Percentiles rank a stretch among this genome's conserved stretches.
These are phyloP conservation scores for Hippocampus mohnikei DNA, from an alignment of 2,113 vertebrate species.

Conservation along the genomic window DNA sequence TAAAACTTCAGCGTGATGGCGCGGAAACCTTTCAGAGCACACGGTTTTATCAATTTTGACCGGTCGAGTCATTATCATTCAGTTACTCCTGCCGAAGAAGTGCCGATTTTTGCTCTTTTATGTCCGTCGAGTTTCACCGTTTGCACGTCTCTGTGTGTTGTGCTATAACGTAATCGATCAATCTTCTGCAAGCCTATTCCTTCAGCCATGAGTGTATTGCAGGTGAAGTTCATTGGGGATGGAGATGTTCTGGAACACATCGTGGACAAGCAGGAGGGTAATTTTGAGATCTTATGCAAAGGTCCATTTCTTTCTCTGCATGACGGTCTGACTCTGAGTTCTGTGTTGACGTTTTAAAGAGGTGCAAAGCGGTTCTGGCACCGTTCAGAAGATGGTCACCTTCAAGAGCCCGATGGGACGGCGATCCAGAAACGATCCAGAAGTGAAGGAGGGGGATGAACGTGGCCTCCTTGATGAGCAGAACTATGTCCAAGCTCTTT, in stretches of 20 bases:
- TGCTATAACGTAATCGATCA: background rate
- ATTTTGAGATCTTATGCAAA: background rate
- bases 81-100: background rate
- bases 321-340: background rate
- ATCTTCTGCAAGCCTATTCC: background rate
- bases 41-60: background rate
- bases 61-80: conserved; percentile 21
- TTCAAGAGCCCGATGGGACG: conserved; percentile 71
- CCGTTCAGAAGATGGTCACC: conserved; percentile 68
- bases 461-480: conserved; percentile 76
- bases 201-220: conserved; percentile 72
- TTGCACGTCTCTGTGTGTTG: background rate
- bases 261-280: conserved; percentile 84
- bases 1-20: conserved; percentile 57
- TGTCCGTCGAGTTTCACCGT: background rate
- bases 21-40: conserved; percentile 47
- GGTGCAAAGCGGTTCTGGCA: conserved; percentile 58
- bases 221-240: conserved; percentile 86
- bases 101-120: background rate
- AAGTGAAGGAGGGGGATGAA: conserved; percentile 59
- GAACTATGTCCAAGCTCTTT: conserved; percentile 80
- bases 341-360: conserved; percentile 47
- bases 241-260: conserved; percentile 89
- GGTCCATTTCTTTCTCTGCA: no score
- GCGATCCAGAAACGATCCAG: conserved; percentile 28